Evolutionary conservation across 2,113 vertebrate genomes (phyloP).

Genomic region (Megaceryle torquata): DNA sequence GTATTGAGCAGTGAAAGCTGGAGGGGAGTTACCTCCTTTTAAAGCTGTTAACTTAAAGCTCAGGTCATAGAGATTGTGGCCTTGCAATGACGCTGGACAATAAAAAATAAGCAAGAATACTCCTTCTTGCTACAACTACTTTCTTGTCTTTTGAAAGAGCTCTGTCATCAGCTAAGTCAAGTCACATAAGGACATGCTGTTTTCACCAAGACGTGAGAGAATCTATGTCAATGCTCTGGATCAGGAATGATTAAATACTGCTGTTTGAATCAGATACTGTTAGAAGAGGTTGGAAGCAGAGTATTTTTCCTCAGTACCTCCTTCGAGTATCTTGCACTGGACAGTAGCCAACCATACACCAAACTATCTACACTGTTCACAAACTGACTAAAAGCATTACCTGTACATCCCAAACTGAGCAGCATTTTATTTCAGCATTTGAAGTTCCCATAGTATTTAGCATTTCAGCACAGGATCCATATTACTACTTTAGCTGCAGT

Average conservation of each 20-base stretch:
- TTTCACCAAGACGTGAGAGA: background rate
- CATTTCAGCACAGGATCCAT: background rate
- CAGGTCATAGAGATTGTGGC: background rate
- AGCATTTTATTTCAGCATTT: background rate
- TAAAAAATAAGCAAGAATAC: background rate
- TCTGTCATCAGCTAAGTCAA: background rate
- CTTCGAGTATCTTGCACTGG: background rate
- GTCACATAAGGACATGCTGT: background rate
- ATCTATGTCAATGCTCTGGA: background rate
- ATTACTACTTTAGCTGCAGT: background rate
- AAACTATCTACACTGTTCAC: background rate
- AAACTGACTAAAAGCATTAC: background rate
- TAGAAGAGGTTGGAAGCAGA: background rate
- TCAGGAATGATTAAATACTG: background rate
- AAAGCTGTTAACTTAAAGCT: background rate
- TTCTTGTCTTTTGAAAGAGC: background rate
- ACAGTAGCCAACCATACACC: background rate
- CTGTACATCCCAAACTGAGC: background rate
- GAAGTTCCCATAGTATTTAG: background rate
- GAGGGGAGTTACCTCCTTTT: background rate
- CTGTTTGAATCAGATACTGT: background rate
- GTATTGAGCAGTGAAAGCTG: background rate
- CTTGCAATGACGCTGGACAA: background rate
- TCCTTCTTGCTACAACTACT: background rate
- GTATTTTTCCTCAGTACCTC: background rate